Evolutionary conservation across 2,888 invertebrate genomes (phyloP), one percentile per base, ranked within the genome.

Genomic region (Tetrapedia diversipes): DNA sequence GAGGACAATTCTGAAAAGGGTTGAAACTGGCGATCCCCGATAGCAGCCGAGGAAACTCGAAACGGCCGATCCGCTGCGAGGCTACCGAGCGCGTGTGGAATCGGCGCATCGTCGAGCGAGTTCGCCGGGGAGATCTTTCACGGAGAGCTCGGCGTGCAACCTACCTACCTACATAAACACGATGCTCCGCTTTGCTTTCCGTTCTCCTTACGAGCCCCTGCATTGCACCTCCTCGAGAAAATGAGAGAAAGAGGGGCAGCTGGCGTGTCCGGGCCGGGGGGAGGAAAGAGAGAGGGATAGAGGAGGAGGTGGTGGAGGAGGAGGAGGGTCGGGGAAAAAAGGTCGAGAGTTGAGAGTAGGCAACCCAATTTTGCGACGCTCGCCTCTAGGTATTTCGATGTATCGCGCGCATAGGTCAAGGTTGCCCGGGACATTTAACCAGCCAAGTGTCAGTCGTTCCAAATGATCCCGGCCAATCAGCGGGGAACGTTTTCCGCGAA

Each of bases 131-230:
- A 83, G 78, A 79, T 83, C 76, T 79, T 57, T 39, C 71, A 45
- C 70, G 56, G 72, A 77, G 84, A 71, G 76, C 69, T 84, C 81
- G 78, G 65, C 79, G 80, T 63, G 83, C 86, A 86, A 86, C 86
- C 86, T 86, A 86, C 86, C 86, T 86, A 86, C 86, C 86, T 86
- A 86, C 86, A 86, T 86, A 86, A 86, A 86, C 79, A 82, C 82
- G 86, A 82, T 84, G 85, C 86, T 85, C 85, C 85, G 84, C 85
- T 85, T 86, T 85, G 86, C 86, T 84, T 83, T 82, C 83, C 86
- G 85, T 82, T 86, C 86, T 86, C 86, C 86, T 86, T 86, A 86
- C 85, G 80, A 77, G 77, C 77, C 80, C 70, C 80, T 78, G 80
- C 83, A 83, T 81, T 83, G 83, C 84, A 83, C 80, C 84, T 84